These are phyloP conservation scores for Drosophila pandora DNA, from an alignment of 1,140 invertebrate genomes.

Conservation along the genomic window DNA sequence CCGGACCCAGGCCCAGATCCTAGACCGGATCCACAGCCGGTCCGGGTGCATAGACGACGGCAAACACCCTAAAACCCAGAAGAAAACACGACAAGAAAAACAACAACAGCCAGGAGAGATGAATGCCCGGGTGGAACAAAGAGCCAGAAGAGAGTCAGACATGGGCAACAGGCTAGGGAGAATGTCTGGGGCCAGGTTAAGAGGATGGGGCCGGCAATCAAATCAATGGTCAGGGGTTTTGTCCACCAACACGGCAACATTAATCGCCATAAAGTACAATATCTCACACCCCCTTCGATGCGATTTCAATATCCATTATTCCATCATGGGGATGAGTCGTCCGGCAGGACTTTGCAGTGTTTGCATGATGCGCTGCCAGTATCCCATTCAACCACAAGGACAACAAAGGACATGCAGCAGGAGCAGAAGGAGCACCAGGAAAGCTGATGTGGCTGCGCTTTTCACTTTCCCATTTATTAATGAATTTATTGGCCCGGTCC, in stretches of 20 bases:
- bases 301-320: slow-evolving; percentile 59
- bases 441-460: slow-evolving; percentile 37
- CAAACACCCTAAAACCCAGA: slow-evolving; percentile 56
- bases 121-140: slow-evolving; percentile 55
- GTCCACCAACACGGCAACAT: slow-evolving; percentile 37
- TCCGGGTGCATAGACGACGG: slow-evolving; percentile 36
- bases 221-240: slow-evolving; percentile 39
- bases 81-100: slow-evolving; percentile 32
- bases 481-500: slow-evolving; percentile 62
- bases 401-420: slow-evolving; percentile 29
- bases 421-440: slow-evolving; percentile 11
- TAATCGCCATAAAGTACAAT: slow-evolving; percentile 63
- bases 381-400: slow-evolving; percentile 34
- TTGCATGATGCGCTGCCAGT: slow-evolving; percentile 48
- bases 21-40: background rate
- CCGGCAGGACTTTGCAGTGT: slow-evolving; percentile 30
- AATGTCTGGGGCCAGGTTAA: slow-evolving; percentile 8
- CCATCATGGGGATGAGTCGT: background rate
- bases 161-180: slow-evolving; percentile 51
- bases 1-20: background rate
- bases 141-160: slow-evolving; percentile 9
- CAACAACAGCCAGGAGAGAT: slow-evolving; percentile 36
- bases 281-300: slow-evolving; percentile 36
- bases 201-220: slow-evolving; percentile 14
- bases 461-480: slow-evolving; percentile 69